Base-by-base conservation (phyloP, 53 echinoderm and acorn worm species). In the Astropecten irregularis region DNA sequence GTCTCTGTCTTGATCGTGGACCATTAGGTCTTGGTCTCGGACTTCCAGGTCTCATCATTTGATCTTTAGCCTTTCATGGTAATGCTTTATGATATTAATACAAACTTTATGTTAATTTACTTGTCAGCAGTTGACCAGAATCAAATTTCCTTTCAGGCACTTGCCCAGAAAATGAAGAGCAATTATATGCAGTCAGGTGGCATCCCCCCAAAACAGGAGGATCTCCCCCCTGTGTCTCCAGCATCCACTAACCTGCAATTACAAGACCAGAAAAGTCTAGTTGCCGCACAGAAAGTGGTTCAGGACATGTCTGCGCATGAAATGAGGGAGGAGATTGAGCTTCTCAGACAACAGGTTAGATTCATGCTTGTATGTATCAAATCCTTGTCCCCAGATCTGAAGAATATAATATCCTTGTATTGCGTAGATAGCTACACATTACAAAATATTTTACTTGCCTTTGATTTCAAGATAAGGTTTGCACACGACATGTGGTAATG, bases 281-380 rank as follows among this genome's bases (percentile, higher is more conserved):
- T 70, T 4, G 33, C 14, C 3, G 27, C 15, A 14, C 62, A 62
- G 9, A 85, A 85, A 31, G 52, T 33, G 34, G 76, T 91, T 0
- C 59, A 64, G 14, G 77, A 77, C 69, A 61, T 91, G 87, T 21
- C 77, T 3, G 87, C 71, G 33, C 14, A 26, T 10, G 84, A 77
- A 32, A 36, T 91, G 40, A 68, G 50, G 8, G 91, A 91, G 25
- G 91, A 91, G 54, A 61, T 91, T 16, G 91, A 77, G 8, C 61
- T 91, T 0, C 87, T 91, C 27, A 83, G 87, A 42, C 91, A 91
- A 64, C 91, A 91, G 91, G 91, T 91, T 32, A 69, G 48, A 34
- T 1, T 0, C 36, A 20, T 13, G 2, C 23, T 56, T 3, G 2
- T 13, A 56, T 20, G 2, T 10, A 56, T 23, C 3, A 56, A 11